Evolutionary conservation across 2,113 vertebrate genomes (phyloP).

Genomic region (Platichthys flesus): DNA sequence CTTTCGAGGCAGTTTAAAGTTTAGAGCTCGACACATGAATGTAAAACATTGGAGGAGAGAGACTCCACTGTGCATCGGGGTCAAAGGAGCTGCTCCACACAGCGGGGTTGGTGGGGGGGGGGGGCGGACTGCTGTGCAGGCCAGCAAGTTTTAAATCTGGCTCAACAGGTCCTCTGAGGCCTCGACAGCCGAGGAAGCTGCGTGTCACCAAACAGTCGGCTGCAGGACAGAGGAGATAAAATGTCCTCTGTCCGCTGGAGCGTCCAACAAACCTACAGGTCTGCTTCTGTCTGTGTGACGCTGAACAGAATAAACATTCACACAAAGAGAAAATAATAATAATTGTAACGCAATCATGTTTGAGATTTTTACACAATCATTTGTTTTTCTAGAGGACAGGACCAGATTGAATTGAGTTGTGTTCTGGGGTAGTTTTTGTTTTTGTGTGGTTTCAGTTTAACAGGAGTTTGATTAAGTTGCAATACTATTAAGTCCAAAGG

Average conservation of each 20-base stretch:
- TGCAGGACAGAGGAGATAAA: not conserved
- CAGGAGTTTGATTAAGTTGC: not conserved
- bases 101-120: not conserved
- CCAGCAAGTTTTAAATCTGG: slow-evolving; percentile 9
- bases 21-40: slow-evolving; percentile 12
- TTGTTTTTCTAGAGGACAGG: not conserved
- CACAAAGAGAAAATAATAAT: not conserved
- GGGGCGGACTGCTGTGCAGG: not conserved
- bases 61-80: not conserved
- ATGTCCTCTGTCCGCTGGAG: too few species aligned
- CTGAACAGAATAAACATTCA: too few species aligned
- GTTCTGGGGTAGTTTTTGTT: not conserved
- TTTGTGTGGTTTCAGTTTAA: not conserved
- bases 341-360: not conserved
- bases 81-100: not conserved
- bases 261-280: too few species aligned
- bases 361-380: not conserved
- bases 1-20: slow-evolving; percentile 22
- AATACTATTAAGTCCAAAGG: not conserved
- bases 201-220: not conserved
- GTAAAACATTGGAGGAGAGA: slow-evolving; percentile 23
- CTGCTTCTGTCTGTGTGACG: too few species aligned
- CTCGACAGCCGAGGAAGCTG: slow-evolving; percentile 1
- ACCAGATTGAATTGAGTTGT: too few species aligned
- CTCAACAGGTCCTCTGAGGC: slow-evolving; percentile 32